Base-by-base conservation (phyloP, 1,140 invertebrate species). In the Pectinophora gossypiella region DNA sequence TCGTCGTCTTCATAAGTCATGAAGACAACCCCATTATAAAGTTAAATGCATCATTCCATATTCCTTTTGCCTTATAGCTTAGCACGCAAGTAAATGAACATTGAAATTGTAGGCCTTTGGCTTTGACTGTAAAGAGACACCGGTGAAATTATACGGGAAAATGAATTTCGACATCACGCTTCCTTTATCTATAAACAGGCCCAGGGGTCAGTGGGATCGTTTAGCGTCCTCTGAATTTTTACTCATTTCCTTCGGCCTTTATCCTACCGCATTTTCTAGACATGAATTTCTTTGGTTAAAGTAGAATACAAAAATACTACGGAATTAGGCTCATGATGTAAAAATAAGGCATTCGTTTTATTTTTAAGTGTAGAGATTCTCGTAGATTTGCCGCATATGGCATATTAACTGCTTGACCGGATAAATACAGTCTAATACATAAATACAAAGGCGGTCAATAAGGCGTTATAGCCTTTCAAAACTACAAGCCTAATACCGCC, bases 1-100 rank as follows among this genome's bases (percentile, higher is more conserved):
- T 54, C 51, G 19, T 62, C 60, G 44, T 68, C 67, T 83, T 74
- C 66, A 83, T 83, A 82, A 85, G 76, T 81, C 63, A 83, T 83
- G 77, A 76, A 71, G 63, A 69, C 58, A 61, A 67, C 60, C 64
- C 63, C 59, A 56, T 64, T 67, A 72, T 64, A 56, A 59, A 61
- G 54, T 68, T 75, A 68, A 72, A 71, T 69, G 72, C 61, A 57
- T 72, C 64, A 77, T 77, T 82, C 53, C 60, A 51, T 68, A 82
- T 79, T 80, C 69, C 56, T 59, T 73, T 68, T 71, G 49, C 51
- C 43, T 59, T 61, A 50, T 45, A 47, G 52, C 48, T 66, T 45
- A 59, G 55, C 72, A 78, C 70, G 73, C 70, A 64, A 72, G 59
- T 54, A 27, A 40, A 40, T 40, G 36, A 18, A 40, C 12, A 40